These are phyloP conservation scores for Stegostoma tigrinum DNA, from an alignment of 2,113 vertebrate species.

Conservation along the genomic window DNA sequence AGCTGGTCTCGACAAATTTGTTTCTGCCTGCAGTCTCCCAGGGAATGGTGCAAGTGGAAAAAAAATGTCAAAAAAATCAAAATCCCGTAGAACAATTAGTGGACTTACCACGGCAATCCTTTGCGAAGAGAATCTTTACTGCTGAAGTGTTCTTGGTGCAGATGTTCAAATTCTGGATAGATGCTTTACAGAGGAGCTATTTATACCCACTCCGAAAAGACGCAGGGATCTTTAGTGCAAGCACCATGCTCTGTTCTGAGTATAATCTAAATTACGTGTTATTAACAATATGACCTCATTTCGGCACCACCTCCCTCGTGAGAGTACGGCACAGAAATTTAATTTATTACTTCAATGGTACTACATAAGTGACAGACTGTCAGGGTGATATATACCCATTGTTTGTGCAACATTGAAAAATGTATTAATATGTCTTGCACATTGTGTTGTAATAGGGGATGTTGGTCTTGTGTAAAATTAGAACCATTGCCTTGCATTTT, in stretches of 20 bases:
- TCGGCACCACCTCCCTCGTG: background rate
- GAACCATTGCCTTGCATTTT: background rate
- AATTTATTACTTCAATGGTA: background rate
- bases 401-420: background rate
- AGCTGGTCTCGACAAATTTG: conserved; percentile 12
- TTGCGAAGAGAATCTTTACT: background rate
- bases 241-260: background rate
- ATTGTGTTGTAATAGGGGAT: background rate
- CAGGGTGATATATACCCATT: background rate
- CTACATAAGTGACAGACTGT: background rate
- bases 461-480: background rate
- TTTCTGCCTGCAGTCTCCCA: background rate
- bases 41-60: background rate
- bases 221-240: conserved; percentile 24
- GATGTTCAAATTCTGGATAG: background rate
- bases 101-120: conserved; percentile 18
- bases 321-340: background rate
- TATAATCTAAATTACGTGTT: conserved; percentile 29
- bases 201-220: conserved; percentile 16
- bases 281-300: conserved; percentile 31
- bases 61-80: background rate
- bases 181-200: conserved; percentile 29
- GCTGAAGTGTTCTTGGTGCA: conserved; percentile 25
- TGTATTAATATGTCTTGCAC: background rate
- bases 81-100: background rate